Conservation (phyloP, 2,797 vertebrate species). For the Darevskia mixta region DNA sequence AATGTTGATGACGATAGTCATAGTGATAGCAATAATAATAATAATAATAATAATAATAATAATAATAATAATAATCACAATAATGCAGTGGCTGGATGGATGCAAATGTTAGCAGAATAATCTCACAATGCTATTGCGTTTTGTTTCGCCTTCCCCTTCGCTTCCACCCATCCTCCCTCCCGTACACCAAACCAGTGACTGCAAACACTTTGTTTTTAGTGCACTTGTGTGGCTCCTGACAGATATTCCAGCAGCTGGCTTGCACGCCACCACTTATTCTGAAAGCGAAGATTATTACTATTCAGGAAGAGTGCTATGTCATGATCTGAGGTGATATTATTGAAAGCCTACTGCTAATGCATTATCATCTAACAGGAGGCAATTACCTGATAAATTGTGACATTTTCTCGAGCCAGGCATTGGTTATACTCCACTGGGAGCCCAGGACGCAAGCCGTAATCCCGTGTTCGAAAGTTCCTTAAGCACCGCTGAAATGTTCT, state of each 20-base stretch:
- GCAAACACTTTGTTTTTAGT: not conserved
- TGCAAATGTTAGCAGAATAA: constrained; percentile 20
- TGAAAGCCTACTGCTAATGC: not conserved
- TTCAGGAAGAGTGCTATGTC: constrained; percentile 45
- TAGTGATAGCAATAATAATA: too few species aligned
- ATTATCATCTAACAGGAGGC: constrained; percentile 42
- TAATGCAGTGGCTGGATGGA: not conserved
- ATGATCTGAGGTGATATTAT: not conserved
- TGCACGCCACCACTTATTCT: not conserved
- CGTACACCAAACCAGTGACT: rapidly evolving
- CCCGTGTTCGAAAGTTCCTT: constrained; percentile 31
- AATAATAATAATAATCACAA: not conserved
- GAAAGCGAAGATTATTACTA: constrained; percentile 7
- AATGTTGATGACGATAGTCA: too few species aligned
- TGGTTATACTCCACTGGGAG: constrained; percentile 16
- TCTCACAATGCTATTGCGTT: constrained; percentile 23
- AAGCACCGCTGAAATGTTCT: constrained; percentile 47
- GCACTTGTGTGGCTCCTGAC: constrained; percentile 13
- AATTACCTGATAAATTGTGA: constrained; percentile 54
- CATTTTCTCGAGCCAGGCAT: rapidly evolving
- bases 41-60: too few species aligned
- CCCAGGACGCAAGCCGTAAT: constrained; percentile 22
- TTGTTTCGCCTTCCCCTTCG: constrained; percentile 34
- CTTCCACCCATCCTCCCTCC: not conserved
- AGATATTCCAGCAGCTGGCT: constrained; percentile 22